Evolutionary conservation across 1,140 invertebrate species (phyloP).

Genomic region (Heliconius hermathena): DNA sequence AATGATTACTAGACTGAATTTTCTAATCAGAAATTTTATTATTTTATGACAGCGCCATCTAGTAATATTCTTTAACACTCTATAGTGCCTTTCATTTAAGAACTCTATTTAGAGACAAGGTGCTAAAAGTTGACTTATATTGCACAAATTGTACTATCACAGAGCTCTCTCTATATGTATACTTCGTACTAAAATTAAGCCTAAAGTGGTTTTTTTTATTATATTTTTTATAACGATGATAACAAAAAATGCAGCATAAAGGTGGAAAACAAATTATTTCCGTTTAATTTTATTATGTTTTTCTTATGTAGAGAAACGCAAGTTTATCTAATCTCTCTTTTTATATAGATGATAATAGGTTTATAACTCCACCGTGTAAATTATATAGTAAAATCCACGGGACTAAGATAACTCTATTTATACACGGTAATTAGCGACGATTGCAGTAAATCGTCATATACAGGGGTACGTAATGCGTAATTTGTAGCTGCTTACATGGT

Average conservation of each 20-base stretch:
- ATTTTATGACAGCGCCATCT: not conserved
- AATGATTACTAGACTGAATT: too few relatives aligned
- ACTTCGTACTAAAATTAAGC: not conserved
- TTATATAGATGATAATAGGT: not conserved
- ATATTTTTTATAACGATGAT: not conserved
- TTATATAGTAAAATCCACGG: not conserved
- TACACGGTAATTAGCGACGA: not conserved
- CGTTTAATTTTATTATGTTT: not conserved
- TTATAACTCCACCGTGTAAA: not conserved
- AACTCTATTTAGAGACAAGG: not conserved
- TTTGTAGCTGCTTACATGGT: not conserved
- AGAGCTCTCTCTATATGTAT: too few relatives aligned
- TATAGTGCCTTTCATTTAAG: not conserved
- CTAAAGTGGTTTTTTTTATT: not conserved
- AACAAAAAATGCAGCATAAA: not conserved
- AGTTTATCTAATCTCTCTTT: not conserved
- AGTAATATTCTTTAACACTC: not conserved
- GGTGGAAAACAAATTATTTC: not conserved
- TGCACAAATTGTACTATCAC: too few relatives aligned
- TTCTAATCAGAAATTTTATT: too few relatives aligned
- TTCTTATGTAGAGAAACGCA: not conserved
- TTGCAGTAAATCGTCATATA: not conserved
- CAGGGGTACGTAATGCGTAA: constrained; percentile 9
- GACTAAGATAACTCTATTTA: not conserved
- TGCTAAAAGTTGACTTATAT: too few relatives aligned